Evolutionary conservation across 2,888 invertebrate genomes (phyloP), one percentile per base, ranked within the genome.

Genomic region (Hipparchia sbordonii): DNA sequence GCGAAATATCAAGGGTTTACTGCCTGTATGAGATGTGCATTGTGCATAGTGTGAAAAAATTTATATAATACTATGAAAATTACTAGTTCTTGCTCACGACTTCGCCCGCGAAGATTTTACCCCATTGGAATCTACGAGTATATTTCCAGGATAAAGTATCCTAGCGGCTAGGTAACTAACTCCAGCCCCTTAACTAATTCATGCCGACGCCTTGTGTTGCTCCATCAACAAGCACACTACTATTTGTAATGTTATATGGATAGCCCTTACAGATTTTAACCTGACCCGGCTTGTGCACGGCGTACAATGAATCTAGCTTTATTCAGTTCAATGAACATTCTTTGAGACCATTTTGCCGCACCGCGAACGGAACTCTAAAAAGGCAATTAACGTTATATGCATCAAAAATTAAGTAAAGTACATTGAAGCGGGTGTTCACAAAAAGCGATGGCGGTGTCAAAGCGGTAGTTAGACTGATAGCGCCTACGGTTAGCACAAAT

Each of bases 401-500:
- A 33, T 51, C 54, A 66, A 68, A 72, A 69, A 65, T 6, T 51
- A 68, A 60, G 60, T 57, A 57, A 57, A 46, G 67, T 33, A 52
- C 59, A 61, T 61, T 39, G 6, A 13, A 61, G 69, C 52, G 48
- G 59, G 59, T 33, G 60, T 69, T 61, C 59, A 76, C 75, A 74
- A 76, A 78, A 78, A 74, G 76, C 75, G 74, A 74, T 74, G 72
- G 66, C 74, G 74, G 77, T 77, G 77, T 73, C 73, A 79, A 76
- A 76, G 76, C 76, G 75, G 77, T 77, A 79, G 79, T 77, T 78
- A 76, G 78, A 78, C 75, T 78, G 79, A 79, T 77, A 79, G 79
- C 74, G 79, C 75, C 74, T 79, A 79, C 80, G 87, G 87, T 88
- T 85, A 86, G 89, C 86, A 86, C 92, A 92, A 93, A 93, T 91